Evolutionary conservation across 2,797 vertebrate genomes (phyloP).

Genomic region (Poecilia wingei): DNA sequence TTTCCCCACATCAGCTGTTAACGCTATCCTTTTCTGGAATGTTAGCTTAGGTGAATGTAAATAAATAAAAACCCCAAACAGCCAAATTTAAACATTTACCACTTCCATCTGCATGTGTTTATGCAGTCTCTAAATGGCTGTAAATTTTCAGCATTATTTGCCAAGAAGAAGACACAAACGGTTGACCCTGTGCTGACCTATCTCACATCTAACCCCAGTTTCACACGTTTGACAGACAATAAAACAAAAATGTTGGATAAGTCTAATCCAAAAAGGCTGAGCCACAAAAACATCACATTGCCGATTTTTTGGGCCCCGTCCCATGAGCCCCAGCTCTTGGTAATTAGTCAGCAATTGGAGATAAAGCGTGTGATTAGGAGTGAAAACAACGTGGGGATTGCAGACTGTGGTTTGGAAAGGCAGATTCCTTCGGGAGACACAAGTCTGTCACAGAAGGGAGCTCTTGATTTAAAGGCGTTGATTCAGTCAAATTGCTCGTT

Average conservation of each 20-base stretch:
- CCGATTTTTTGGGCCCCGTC: constrained; percentile 75
- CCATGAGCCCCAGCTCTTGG: constrained; percentile 73
- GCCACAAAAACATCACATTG: constrained; percentile 79
- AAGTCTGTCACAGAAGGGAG: constrained; percentile 80
- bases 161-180: constrained; percentile 9
- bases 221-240: constrained; percentile 70
- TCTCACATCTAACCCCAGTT: constrained; percentile 69
- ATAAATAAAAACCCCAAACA: background rate
- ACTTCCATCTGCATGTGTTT: background rate
- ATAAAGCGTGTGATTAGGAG: constrained; percentile 79
- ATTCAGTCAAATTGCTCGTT: constrained; percentile 78
- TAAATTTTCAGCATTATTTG: constrained; percentile 30
- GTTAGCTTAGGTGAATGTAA: background rate
- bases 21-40: background rate
- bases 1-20: background rate
- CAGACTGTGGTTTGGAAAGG: constrained; percentile 82
- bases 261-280: constrained; percentile 70
- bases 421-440: constrained; percentile 80
- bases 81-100: background rate
- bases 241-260: constrained; percentile 55
- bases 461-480: constrained; percentile 82
- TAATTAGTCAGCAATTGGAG: constrained; percentile 83
- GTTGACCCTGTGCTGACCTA: constrained; percentile 67
- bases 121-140: background rate
- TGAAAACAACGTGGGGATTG: constrained; percentile 75